Evolutionary conservation across 2,797 vertebrate species (phyloP).

Genomic region (Gymnoscopelus microlampas): DNA sequence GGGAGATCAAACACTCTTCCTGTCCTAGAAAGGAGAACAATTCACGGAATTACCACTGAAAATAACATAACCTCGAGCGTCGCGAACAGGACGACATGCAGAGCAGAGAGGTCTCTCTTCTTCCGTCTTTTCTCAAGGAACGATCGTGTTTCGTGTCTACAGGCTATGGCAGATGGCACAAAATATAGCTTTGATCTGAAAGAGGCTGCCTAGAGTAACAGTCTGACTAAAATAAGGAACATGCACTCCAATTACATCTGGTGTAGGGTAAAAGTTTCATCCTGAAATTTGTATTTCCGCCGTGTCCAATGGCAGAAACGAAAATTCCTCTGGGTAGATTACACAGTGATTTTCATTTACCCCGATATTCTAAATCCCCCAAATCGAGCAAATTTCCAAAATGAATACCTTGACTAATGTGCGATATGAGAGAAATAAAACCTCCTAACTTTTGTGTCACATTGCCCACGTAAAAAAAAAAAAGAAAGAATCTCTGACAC

Average conservation of each 20-base stretch:
- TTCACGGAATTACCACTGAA: conserved; percentile 41
- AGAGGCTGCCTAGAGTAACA: conserved; percentile 23
- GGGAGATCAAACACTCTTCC: conserved; percentile 47
- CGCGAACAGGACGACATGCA: conserved; percentile 33
- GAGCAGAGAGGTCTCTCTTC: conserved; percentile 19
- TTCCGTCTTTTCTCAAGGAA: conserved; percentile 38
- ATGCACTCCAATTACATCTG: background rate
- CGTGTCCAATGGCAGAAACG: background rate
- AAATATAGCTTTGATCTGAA: conserved; percentile 42
- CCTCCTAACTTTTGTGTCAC: background rate
- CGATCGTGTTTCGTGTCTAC: conserved; percentile 37
- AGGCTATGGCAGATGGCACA: conserved; percentile 38
- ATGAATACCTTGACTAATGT: background rate
- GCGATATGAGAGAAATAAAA: background rate
- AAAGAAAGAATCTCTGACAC: conserved; percentile 12
- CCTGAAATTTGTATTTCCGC: background rate
- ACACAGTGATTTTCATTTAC: background rate
- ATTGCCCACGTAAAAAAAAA: background rate
- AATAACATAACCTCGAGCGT: conserved; percentile 39
- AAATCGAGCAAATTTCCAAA: background rate
- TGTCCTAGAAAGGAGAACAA: conserved; percentile 35
- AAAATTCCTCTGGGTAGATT: background rate
- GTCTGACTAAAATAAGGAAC: conserved; percentile 6
- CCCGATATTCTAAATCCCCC: background rate
- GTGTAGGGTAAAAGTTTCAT: conserved; percentile 4